A percentile compares a stretch with the other conserved stretches of the same genome.
phyloP scores from a whole-genome alignment of 2,797 vertebrate species.

The Fringilla coelebs region DNA sequence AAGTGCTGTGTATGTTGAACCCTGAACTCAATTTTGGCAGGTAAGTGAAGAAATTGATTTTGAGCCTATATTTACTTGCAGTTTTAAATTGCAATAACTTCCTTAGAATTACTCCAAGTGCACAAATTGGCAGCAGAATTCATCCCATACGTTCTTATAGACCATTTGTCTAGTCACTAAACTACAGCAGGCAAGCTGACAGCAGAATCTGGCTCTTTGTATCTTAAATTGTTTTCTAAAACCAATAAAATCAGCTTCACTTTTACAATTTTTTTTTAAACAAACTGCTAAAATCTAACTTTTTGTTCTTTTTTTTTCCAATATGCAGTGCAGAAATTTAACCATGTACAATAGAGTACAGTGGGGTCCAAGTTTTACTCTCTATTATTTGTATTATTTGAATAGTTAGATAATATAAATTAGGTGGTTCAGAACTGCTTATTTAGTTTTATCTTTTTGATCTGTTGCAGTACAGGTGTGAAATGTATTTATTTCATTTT shows the following conservation, averaged over 20 bases:
- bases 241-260: not conserved
- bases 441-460: not conserved
- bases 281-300: not conserved
- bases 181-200: not conserved
- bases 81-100: constrained; percentile 44
- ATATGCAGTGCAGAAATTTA: not conserved
- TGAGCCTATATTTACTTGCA: constrained; percentile 46
- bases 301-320: not conserved
- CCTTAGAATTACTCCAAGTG: constrained; percentile 1
- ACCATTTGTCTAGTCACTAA: not conserved
- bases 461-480: not conserved
- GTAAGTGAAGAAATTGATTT: constrained; percentile 53
- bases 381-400: not conserved
- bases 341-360: not conserved
- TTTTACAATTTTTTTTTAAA: not conserved
- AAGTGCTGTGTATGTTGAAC: not conserved
- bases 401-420: not conserved
- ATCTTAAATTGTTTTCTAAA: not conserved
- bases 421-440: not conserved
- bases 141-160: not conserved
- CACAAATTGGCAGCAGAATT: constrained; percentile 21
- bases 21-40: constrained; percentile 43
- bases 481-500: constrained; percentile 6
- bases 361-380: not conserved
- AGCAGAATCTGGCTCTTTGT: not conserved